These are phyloP conservation scores for Chelonoidis abingdonii DNA, from an alignment of 2,113 vertebrate genomes.

Conservation along the genomic window DNA sequence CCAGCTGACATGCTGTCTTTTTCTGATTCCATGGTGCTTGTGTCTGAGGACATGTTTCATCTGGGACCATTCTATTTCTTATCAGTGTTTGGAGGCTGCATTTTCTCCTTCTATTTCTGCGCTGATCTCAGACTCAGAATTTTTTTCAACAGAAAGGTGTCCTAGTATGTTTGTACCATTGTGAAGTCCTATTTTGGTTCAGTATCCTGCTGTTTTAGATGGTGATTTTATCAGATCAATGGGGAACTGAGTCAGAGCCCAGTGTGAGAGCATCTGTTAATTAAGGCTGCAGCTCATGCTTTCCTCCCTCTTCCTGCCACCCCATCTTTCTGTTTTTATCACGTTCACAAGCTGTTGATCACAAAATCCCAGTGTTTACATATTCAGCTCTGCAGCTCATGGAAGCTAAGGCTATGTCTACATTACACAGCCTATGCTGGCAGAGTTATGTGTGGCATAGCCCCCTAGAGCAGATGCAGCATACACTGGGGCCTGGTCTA, in stretches of 20 bases:
- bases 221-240: background rate
- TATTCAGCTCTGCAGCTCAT: background rate
- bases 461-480: background rate
- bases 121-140: background rate
- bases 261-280: constrained; percentile 48
- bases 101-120: background rate
- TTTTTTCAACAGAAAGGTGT: background rate
- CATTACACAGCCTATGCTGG: background rate
- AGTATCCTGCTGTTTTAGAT: background rate
- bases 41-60: background rate
- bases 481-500: background rate
- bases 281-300: background rate
- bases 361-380: constrained; percentile 7
- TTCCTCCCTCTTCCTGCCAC: background rate
- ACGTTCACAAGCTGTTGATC: background rate
- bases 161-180: background rate
- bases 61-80: background rate
- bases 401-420: background rate
- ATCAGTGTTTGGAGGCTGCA: background rate
- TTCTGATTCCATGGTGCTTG: background rate
- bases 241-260: constrained; percentile 39
- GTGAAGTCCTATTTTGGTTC: background rate
- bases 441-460: background rate
- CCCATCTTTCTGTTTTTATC: constrained; percentile 16
- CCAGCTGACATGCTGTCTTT: background rate